Evolutionary conservation across 2,888 invertebrate genomes (phyloP).

Genomic region (Drosophila monieri): DNA sequence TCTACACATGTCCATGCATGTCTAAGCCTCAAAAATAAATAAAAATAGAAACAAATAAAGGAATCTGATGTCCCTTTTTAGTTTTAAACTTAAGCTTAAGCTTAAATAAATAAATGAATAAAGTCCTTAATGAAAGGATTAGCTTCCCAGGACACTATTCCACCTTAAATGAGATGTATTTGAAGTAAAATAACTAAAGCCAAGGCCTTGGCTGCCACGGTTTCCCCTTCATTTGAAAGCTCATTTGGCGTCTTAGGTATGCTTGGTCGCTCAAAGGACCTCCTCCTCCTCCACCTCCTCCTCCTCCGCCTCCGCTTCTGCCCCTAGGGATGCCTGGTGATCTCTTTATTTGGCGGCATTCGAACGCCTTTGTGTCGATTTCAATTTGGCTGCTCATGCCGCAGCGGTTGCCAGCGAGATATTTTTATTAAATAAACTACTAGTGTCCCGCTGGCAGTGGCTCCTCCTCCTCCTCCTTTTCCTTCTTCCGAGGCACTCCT

Average conservation of each 20-base stretch:
- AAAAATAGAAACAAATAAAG: too few species aligned
- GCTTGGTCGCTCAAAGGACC: conserved; percentile 33
- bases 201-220: not conserved
- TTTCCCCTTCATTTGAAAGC: conserved; percentile 6
- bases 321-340: not conserved
- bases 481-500: not conserved
- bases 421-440: conserved; percentile 57
- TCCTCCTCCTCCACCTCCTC: not conserved
- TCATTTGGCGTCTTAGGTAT: conserved; percentile 30
- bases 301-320: too few species aligned
- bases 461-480: too few species aligned
- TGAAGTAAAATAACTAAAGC: not conserved
- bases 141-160: too few species aligned
- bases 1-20: too few species aligned
- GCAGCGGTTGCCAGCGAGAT: conserved; percentile 8
- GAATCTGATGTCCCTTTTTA: too few species aligned
- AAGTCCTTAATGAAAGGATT: too few species aligned
- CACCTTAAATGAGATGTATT: not conserved
- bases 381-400: conserved; percentile 30
- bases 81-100: too few species aligned
- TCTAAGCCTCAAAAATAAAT: too few species aligned
- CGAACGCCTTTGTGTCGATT: conserved; percentile 34
- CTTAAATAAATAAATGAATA: too few species aligned
- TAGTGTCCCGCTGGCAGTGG: conserved; percentile 4
- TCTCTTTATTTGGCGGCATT: conserved; percentile 16